phyloP scores from a whole-genome alignment of 2,113 vertebrate genomes.

The Grallaria varia region DNA sequence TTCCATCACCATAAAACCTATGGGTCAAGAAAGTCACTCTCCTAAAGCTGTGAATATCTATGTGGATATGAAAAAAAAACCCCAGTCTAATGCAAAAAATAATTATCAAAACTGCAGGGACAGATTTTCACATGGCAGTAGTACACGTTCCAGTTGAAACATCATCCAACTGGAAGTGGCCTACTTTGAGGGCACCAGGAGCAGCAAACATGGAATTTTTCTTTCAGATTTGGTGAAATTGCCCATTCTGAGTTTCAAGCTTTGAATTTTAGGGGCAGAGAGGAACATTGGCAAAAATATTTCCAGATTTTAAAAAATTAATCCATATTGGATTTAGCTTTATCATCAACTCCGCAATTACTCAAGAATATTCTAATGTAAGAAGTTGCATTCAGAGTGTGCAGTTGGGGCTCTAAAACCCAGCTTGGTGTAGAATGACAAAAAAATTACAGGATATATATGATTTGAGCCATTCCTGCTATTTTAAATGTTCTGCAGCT shows the following conservation, averaged over 20 bases:
- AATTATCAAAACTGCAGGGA: background rate
- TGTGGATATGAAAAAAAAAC: background rate
- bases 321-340: background rate
- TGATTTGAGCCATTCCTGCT: background rate
- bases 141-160: background rate
- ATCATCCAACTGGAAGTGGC: background rate
- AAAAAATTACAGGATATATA: background rate
- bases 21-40: background rate
- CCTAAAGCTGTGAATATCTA: background rate
- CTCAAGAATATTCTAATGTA: background rate
- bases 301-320: fast-evolving
- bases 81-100: background rate
- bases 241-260: background rate
- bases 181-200: background rate
- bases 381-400: background rate
- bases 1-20: background rate
- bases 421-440: background rate
- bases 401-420: background rate
- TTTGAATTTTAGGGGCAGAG: background rate
- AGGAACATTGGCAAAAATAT: background rate
- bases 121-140: background rate
- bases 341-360: background rate
- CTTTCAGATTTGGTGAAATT: background rate
- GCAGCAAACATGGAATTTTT: background rate
- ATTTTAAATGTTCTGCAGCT: background rate